phyloP scores from a whole-genome alignment of 2,888 invertebrate species.

The Imbricaverruca yamaguchii region DNA sequence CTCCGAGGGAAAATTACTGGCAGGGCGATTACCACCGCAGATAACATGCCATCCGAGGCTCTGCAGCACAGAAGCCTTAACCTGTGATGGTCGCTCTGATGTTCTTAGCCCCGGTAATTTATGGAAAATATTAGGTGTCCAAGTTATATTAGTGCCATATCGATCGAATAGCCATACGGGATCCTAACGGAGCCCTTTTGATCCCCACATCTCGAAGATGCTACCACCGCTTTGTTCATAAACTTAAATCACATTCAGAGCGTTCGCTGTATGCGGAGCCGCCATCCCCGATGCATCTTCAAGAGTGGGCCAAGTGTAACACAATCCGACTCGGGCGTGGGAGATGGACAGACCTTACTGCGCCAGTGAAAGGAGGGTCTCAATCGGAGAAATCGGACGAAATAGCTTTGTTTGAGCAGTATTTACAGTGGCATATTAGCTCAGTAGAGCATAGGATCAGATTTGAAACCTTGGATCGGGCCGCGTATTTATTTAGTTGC shows the following conservation, averaged over 20 bases:
- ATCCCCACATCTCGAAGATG: not conserved
- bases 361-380: not conserved
- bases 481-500: conserved; percentile 7
- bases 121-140: too few relatives aligned
- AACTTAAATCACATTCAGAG: not conserved
- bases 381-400: not conserved
- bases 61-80: too few relatives aligned
- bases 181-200: too few relatives aligned
- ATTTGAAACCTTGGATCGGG: not conserved
- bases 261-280: not conserved
- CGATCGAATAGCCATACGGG: too few relatives aligned
- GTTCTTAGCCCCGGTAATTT: too few relatives aligned
- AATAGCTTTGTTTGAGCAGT: not conserved
- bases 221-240: not conserved
- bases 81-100: too few relatives aligned
- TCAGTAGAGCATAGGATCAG: not conserved
- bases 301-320: not conserved
- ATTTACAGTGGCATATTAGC: conserved; percentile 8
- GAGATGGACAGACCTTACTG: too few relatives aligned
- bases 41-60: too few relatives aligned
- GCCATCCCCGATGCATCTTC: not conserved
- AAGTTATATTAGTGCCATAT: too few relatives aligned
- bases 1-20: too few relatives aligned
- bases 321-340: too few relatives aligned
- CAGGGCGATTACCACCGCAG: too few relatives aligned